Base-by-base conservation (phyloP, 2,113 vertebrate genomes). In the Sapayoa aenigma region DNA sequence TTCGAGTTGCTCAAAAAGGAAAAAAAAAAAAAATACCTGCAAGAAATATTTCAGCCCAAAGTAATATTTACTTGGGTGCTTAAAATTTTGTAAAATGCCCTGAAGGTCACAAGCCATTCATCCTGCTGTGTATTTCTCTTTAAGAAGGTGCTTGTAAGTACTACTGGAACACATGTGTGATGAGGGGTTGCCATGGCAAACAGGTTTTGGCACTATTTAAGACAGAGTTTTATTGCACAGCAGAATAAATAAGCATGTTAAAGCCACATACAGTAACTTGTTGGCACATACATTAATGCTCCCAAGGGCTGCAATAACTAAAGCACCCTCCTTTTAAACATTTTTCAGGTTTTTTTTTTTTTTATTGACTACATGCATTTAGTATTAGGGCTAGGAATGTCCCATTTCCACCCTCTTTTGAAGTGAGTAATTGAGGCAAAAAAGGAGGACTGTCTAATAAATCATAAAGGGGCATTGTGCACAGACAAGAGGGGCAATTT, bases 281-380 rank as follows among this genome's bases (percentile, higher is more conserved):
- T 96, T 98, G 96, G 97, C 96, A 95, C 96, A 94, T 96, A 95
- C 86, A 74, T 97, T 97, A 97, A 86, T 92, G 93, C 88, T 97
- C 95, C 96, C 95, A 86, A 87, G 94, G 92, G 96, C 95, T 97
- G 94, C 96, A 94, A 92, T 97, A 97, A 96, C 92, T 97, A 95
- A 94, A 95, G 95, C 93, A 93, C 94, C 85, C 92, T 97, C 94
- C 80, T 74, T 96, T 95, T 86, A 93, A 97, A 95, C 47, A 78
- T 95, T 96, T 95, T 96, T 95, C 84, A 90, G 90, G 16, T 93
- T 95, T 96, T 96, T 94, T 90, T 83, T 72, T 67, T 44, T 94
- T 94, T 96, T 96, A 97, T 96, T 96, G 96, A 96, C 94, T 96
- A 94, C 96, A 95, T 97, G 95, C 94, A 97, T 97, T 95, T 94